These are phyloP conservation scores for Amblyteles armatorius DNA, from an alignment of 2,888 invertebrate genomes.

Conservation along the genomic window DNA sequence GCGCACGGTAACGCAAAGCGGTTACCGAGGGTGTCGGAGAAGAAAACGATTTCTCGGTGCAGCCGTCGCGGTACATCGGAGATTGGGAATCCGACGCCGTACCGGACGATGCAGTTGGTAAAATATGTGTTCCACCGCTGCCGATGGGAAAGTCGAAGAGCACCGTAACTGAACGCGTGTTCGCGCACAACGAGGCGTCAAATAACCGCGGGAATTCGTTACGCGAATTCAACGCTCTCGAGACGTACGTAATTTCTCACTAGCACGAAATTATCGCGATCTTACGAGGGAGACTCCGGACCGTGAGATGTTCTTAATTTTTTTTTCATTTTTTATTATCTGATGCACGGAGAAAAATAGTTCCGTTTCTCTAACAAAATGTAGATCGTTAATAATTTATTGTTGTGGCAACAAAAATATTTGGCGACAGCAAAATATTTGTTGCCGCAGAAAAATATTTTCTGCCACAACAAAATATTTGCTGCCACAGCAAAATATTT, in stretches of 20 bases:
- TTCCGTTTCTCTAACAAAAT: too few species aligned
- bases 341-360: background rate
- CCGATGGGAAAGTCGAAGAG: slow-evolving; percentile 33
- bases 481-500: too few species aligned
- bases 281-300: slow-evolving; percentile 33
- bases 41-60: slow-evolving; percentile 63
- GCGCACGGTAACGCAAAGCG: background rate
- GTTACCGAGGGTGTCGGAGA: slow-evolving; percentile 7
- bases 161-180: slow-evolving; percentile 65
- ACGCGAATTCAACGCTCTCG: slow-evolving; percentile 67
- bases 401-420: too few species aligned
- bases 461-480: too few species aligned
- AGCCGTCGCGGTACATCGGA: slow-evolving; percentile 49
- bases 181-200: slow-evolving; percentile 66
- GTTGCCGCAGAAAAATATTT: too few species aligned
- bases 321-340: background rate
- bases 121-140: slow-evolving; percentile 4
- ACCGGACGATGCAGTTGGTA: background rate
- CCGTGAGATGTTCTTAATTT: background rate
- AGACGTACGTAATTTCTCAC: slow-evolving; percentile 61
- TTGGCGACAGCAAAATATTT: too few species aligned
- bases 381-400: too few species aligned
- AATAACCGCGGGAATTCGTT: slow-evolving; percentile 66
- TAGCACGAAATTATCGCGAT: slow-evolving; percentile 58
- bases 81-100: slow-evolving; percentile 14